A percentile compares a stretch with the other conserved stretches of the same genome.
Evolutionary conservation across 37 sponge, comb jelly and placozoan species (phyloP).

Genomic region (Cladorhizidae sp.): DNA sequence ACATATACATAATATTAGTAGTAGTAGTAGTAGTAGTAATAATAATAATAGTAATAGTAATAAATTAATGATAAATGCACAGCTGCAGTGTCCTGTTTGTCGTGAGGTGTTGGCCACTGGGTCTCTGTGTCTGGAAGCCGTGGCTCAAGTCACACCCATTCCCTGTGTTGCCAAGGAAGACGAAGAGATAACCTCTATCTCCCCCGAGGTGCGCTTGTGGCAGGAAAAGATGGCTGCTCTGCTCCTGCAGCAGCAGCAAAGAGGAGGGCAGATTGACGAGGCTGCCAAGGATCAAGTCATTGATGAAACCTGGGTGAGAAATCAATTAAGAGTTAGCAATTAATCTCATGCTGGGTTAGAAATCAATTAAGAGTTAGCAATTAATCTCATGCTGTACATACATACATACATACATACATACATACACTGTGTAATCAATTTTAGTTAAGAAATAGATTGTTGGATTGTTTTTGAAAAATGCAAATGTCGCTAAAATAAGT

Average conservation of each 20-base stretch:
- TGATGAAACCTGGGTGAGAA: constrained; percentile 62
- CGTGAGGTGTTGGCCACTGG: constrained; percentile 17
- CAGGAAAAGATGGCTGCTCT: constrained; percentile 62
- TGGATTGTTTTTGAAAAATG: too few relatives aligned
- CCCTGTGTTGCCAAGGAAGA: background rate
- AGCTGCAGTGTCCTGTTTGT: constrained; percentile 72
- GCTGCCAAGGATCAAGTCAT: constrained; percentile 31
- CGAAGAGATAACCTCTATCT: background rate
- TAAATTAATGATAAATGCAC: background rate
- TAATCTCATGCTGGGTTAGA: too few relatives aligned
- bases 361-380: too few relatives aligned
- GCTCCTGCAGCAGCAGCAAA: constrained; percentile 43
- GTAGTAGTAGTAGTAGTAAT: too few relatives aligned
- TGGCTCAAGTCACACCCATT: background rate
- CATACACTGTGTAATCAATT: too few relatives aligned
- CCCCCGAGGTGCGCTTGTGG: constrained; percentile 36
- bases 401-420: too few relatives aligned
- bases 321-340: too few relatives aligned
- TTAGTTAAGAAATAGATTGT: too few relatives aligned
- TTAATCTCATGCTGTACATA: too few relatives aligned
- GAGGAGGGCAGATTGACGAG: constrained; percentile 65
- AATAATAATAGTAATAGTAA: too few relatives aligned
- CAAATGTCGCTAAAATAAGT: too few relatives aligned
- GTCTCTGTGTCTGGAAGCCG: background rate
- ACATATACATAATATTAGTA: too few relatives aligned